Evolutionary conservation across 2,113 vertebrate species (phyloP).

Genomic region (Glaucomys volans): DNA sequence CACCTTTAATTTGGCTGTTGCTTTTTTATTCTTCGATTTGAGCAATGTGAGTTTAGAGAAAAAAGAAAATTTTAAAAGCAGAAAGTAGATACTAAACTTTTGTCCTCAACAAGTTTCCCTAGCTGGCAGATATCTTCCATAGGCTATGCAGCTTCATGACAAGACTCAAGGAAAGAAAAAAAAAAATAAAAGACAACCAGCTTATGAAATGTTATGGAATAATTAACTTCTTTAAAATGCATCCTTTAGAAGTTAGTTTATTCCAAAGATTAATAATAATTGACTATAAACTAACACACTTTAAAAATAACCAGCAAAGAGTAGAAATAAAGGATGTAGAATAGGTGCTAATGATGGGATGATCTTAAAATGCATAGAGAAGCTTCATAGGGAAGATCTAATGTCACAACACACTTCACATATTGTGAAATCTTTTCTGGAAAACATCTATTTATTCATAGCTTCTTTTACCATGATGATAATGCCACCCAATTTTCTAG

Average conservation of each 20-base stretch:
- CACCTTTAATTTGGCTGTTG: slow-evolving; percentile 35
- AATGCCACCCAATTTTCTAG: background rate
- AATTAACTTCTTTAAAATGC: background rate
- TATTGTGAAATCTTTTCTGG: background rate
- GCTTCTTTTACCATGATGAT: background rate
- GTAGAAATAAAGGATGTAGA: background rate
- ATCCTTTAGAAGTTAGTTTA: background rate
- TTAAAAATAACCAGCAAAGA: background rate
- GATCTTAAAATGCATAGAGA: background rate
- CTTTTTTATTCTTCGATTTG: background rate
- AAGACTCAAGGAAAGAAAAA: background rate
- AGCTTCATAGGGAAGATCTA: background rate
- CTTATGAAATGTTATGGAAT: background rate
- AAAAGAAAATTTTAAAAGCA: background rate
- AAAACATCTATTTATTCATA: background rate
- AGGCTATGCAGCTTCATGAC: background rate
- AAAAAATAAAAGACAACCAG: background rate
- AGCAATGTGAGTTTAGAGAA: background rate
- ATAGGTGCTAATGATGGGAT: background rate
- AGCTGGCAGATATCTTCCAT: background rate
- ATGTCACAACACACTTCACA: background rate
- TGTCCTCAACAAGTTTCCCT: background rate
- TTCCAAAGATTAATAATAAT: background rate
- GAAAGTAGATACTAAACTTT: background rate
- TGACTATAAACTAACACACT: background rate